phyloP scores from a whole-genome alignment of 2,888 invertebrate genomes.

The Sarcophaga rosellei region DNA sequence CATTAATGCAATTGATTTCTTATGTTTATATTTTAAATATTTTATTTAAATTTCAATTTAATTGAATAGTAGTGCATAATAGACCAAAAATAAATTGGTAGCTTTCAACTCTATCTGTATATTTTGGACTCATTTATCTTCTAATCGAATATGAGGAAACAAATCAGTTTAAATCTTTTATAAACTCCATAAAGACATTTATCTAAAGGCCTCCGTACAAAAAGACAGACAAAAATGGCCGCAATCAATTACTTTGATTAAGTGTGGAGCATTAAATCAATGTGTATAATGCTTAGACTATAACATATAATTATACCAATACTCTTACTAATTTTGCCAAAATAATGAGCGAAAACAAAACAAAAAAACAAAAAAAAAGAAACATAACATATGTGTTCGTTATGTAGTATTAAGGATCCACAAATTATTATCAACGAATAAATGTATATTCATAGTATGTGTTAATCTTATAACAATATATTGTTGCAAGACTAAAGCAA shows the following conservation, averaged over 20 bases:
- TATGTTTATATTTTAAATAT: not conserved
- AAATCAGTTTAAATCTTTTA: conserved; percentile 56
- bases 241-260: conserved; percentile 70
- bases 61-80: not conserved
- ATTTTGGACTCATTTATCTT: conserved; percentile 46
- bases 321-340: conserved; percentile 18
- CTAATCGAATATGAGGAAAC: conserved; percentile 46
- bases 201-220: not conserved
- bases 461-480: too few relatives aligned
- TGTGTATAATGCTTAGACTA: conserved; percentile 51
- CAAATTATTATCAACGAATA: too few relatives aligned
- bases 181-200: conserved; percentile 35
- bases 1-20: not conserved
- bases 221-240: conserved; percentile 17
- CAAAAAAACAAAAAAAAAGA: not conserved
- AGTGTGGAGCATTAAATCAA: conserved; percentile 71
- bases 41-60: conserved; percentile 22
- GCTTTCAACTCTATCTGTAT: too few relatives aligned
- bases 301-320: not conserved
- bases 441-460: too few relatives aligned
- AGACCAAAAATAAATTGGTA: too few relatives aligned
- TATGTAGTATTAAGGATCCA: too few relatives aligned
- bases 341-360: conserved; percentile 16
- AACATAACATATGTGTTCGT: too few relatives aligned
- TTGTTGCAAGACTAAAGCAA: too few relatives aligned